Percentiles rank a stretch among this genome's conserved stretches.
Conservation (phyloP, 2,113 vertebrate genomes). For the Calonectris borealis region DNA sequence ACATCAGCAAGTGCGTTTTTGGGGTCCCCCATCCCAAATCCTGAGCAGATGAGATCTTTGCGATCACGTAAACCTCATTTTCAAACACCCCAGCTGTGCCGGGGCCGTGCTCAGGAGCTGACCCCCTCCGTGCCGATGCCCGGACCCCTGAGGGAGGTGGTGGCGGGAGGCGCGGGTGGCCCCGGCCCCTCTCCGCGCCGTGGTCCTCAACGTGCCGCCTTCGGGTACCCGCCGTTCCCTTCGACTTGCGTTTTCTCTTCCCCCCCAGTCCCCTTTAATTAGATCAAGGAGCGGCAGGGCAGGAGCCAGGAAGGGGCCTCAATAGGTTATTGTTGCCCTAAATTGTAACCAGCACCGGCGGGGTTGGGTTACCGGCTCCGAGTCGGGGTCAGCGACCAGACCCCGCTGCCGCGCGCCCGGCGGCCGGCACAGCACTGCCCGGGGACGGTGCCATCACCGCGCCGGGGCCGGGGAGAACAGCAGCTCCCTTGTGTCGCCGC, state of each 20-base stretch:
- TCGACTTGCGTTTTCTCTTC: background rate
- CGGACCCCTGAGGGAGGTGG: rapidly evolving
- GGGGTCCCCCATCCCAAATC: background rate
- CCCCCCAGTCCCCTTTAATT: background rate
- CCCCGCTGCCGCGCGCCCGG: rapidly evolving
- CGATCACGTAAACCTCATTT: rapidly evolving
- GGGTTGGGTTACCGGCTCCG: background rate
- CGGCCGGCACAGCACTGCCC: rapidly evolving
- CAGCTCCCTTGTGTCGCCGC: rapidly evolving
- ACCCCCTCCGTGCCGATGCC: rapidly evolving
- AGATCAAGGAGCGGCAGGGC: constrained; percentile 33
- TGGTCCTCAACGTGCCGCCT: background rate
- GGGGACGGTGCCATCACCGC: rapidly evolving
- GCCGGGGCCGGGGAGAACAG: rapidly evolving
- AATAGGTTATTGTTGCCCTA: constrained; percentile 60
- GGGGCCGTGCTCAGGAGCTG: background rate
- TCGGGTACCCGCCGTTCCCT: background rate
- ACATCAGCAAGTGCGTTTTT: background rate
- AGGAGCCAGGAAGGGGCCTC: constrained; percentile 59
- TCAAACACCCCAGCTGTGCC: rapidly evolving
- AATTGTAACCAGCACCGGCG: constrained; percentile 50
- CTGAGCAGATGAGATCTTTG: background rate
- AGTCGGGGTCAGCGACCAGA: constrained; percentile 5
- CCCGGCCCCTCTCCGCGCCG: rapidly evolving
- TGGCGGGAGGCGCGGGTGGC: rapidly evolving